A percentile compares a stretch with the other conserved stretches of the same genome.
Evolutionary conservation across 2,113 vertebrate genomes (phyloP).

Genomic region (Herpailurus yagouaroundi): DNA sequence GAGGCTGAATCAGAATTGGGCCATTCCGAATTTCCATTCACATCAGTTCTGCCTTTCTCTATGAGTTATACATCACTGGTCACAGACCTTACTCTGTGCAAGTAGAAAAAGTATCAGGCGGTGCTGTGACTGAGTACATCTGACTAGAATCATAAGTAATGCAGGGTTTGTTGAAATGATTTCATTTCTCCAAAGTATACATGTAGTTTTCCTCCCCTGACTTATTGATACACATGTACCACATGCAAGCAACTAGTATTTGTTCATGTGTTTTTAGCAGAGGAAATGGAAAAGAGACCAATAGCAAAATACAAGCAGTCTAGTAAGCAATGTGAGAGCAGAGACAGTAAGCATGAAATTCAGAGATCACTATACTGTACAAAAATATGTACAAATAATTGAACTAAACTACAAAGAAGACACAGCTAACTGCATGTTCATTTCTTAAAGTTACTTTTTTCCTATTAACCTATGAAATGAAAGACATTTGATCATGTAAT

Average conservation of each 20-base stretch:
- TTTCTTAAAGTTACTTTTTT: not conserved
- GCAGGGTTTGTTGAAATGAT: not conserved
- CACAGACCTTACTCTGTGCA: not conserved
- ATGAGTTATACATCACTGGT: not conserved
- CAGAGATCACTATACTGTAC: not conserved
- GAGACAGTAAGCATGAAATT: not conserved
- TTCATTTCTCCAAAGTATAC: not conserved
- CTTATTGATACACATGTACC: not conserved
- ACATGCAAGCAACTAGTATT: constrained; percentile 21
- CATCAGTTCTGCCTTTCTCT: not conserved
- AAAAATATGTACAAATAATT: not conserved
- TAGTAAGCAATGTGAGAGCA: not conserved
- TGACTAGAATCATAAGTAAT: not conserved
- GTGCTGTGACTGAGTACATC: not conserved
- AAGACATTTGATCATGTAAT: not conserved
- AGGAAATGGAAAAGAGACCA: not conserved
- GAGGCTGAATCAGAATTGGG: constrained; percentile 38
- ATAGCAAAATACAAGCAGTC: not conserved
- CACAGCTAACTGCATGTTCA: not conserved
- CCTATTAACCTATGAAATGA: not conserved
- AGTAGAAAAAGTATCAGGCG: not conserved
- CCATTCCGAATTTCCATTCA: constrained; percentile 29
- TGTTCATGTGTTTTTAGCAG: not conserved
- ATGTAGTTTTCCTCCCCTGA: not conserved
- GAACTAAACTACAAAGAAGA: not conserved